Base-by-base conservation (phyloP, 2,797 vertebrate species). In the Danio kyathit region DNA sequence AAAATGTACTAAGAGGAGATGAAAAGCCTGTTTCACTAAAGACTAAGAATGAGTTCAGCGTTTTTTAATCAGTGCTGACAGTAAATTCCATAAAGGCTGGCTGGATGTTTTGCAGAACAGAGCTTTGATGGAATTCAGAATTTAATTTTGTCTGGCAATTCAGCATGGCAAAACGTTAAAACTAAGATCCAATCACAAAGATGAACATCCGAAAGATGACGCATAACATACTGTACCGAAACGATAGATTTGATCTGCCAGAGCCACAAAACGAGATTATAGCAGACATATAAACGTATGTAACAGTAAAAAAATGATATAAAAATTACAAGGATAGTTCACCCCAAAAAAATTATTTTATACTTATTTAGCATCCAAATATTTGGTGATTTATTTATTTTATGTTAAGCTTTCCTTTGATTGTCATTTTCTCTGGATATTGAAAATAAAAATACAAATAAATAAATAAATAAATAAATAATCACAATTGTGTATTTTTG, bases 51-150 rank as follows among this genome's bases (percentile, higher is more conserved):
- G 64, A 67, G 19, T 57, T 67, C 63, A 19, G 16, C 5, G 1
- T 67, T 57, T 76, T 57, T 48, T 76, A 76, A 66, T 76, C 74
- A 56, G 51, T 12, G 51, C 74, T 66, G 63, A 56, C 40, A 66
- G 74, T 67, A 67, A 67, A 76, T 77, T 66, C 41, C 11, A 57
- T 67, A 57, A 57, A 77, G 63, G 10, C 14, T 13, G 49, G 38
- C n/a, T 41, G 52, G 17, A 65, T 66, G 49, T 65, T 65, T 76
- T 41, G 40, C 48, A 54, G 13, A 76, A 65, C 38, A 41, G 48
- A 77, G 49, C 2, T 49, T 66, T 66, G 19, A 76, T 76, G 49
- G 66, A 66, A 66, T 76, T 29, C 51, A 17, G 63, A 59, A 67
- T 67, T 59, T 38, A 59, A 48, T 67, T 67, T 11, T 9, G 46